Evolutionary conservation across 2,888 invertebrate species (phyloP).

Genomic region (Amiota minor): DNA sequence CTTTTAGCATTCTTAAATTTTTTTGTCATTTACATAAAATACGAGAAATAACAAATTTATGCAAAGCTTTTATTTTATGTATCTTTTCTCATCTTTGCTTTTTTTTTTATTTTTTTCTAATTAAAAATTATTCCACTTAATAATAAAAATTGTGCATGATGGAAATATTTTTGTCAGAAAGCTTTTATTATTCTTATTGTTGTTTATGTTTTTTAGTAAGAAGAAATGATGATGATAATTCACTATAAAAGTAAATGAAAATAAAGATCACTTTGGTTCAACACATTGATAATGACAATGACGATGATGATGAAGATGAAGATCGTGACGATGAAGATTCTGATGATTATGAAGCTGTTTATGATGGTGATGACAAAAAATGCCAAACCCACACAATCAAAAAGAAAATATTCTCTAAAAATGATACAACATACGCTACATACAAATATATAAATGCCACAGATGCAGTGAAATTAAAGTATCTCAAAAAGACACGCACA

Average conservation of each 20-base stretch:
- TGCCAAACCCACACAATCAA: constrained; percentile 23
- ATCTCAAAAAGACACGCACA: constrained; percentile 26
- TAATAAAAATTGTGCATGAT: constrained; percentile 26
- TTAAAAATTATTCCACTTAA: too few species aligned
- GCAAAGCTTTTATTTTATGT: too few species aligned
- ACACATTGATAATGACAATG: not conserved
- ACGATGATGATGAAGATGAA: not conserved
- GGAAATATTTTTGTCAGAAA: not conserved
- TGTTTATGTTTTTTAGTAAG: too few species aligned
- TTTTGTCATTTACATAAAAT: not conserved
- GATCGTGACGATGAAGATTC: not conserved
- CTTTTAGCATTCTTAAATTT: constrained; percentile 4
- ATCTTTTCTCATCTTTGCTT: not conserved
- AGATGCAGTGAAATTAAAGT: constrained; percentile 25
- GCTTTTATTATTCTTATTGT: not conserved
- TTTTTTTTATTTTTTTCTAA: not conserved
- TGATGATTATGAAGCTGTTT: not conserved
- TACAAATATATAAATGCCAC: not conserved
- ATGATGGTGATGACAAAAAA: constrained; percentile 9
- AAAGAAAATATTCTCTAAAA: not conserved
- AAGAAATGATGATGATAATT: constrained; percentile 5
- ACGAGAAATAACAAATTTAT: too few species aligned
- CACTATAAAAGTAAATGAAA: constrained; percentile 18
- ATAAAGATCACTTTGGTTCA: constrained; percentile 2
- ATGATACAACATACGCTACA: not conserved